Conservation (phyloP, 92 coral and sea anemone genomes). For the Heteractis magnifica region DNA sequence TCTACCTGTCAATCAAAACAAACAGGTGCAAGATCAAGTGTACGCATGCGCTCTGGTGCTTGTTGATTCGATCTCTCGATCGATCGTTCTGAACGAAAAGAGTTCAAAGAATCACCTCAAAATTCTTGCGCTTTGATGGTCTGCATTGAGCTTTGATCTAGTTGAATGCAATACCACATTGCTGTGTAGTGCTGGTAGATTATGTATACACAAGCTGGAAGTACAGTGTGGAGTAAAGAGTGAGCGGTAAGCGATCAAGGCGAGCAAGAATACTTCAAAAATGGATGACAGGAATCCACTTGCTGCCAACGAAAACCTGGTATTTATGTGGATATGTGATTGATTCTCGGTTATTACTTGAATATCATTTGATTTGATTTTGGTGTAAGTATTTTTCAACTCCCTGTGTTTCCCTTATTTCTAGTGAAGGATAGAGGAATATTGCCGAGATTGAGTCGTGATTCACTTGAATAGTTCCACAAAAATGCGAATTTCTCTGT, state of each 20-base stretch:
- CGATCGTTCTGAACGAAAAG: neutral
- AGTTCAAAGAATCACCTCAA: neutral
- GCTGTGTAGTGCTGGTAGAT: constrained; percentile 7
- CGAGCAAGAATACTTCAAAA: constrained; percentile 23
- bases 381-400: neutral
- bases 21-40: constrained; percentile 30
- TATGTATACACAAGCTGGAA: neutral
- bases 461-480: constrained; percentile 10
- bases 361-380: neutral
- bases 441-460: constrained; percentile 3
- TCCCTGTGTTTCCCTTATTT: neutral
- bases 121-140: neutral
- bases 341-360: constrained; percentile 12
- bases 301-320: constrained; percentile 88
- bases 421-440: neutral
- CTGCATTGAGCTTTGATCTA: neutral
- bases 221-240: neutral
- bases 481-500: neutral
- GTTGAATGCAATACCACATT: neutral
- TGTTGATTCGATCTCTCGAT: constrained; percentile 36
- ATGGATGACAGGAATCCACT: constrained; percentile 90
- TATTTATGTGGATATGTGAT: constrained; percentile 49
- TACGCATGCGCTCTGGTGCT: constrained; percentile 34
- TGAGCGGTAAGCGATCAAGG: neutral
- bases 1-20: constrained; percentile 34